Evolutionary conservation across 2,888 invertebrate genomes (phyloP).

Genomic region (Tachystola acroxantha): DNA sequence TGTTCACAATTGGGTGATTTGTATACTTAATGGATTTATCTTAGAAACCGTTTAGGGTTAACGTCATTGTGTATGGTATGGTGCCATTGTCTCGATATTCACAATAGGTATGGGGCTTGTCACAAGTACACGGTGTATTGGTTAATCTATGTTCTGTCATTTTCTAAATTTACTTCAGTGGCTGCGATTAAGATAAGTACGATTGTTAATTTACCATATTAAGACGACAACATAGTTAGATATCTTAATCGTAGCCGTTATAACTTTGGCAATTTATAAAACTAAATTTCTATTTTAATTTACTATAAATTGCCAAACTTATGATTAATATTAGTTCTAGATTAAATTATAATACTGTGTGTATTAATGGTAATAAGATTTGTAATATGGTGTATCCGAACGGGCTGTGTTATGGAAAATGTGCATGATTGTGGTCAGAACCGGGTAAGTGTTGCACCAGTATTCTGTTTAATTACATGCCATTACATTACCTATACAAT

Average conservation of each 20-base stretch:
- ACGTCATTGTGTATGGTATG: conserved; percentile 65
- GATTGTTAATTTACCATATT: no score
- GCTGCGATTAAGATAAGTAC: neutral
- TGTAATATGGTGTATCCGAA: conserved; percentile 59
- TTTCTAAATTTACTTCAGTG: conserved; percentile 29
- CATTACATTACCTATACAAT: conserved; percentile 8
- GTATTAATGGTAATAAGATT: conserved; percentile 42
- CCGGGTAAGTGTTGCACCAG: conserved; percentile 57
- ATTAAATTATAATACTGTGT: conserved; percentile 43
- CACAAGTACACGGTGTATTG: conserved; percentile 68
- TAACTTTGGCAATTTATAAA: conserved; percentile 22
- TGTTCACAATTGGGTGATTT: conserved; percentile 35
- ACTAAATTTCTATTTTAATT: no score
- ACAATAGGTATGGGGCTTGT: conserved; percentile 70
- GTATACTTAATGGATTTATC: conserved; percentile 33
- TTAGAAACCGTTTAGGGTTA: conserved; percentile 31
- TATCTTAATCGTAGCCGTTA: conserved; percentile 11
- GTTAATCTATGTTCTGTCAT: conserved; percentile 71
- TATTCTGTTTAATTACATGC: conserved; percentile 20
- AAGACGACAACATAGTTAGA: no score
- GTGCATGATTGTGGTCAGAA: conserved; percentile 47
- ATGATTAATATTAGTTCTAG: conserved; percentile 18
- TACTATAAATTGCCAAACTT: conserved; percentile 15
- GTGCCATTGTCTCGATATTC: conserved; percentile 63
- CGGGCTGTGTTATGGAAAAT: conserved; percentile 71